Evolutionary conservation across 2,888 invertebrate species (phyloP), one percentile per base, ranked within the genome.

Genomic region (Linnaemya vulpina): DNA sequence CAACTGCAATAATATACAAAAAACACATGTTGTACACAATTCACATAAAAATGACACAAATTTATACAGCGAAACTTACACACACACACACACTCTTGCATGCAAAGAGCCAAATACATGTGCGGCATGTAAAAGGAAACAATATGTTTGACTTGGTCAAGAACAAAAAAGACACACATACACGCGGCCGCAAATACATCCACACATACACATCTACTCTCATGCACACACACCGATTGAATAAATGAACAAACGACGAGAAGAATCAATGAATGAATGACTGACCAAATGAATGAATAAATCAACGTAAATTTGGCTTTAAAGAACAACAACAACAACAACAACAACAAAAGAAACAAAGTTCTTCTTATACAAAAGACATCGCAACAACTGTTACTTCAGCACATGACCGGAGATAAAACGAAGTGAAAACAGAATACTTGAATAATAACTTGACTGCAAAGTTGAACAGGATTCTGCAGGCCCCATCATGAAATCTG

Each of bases 221-320:
- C 9, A 51, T n/a, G 20, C 35, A 65, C 3, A 55, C 55, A 58
- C 3, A 43, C 10, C 25, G 9, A 75, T 46, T 73, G 60, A 51
- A 78, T 73, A 22, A 67, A 67, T 35, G 65, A 62, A 67, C 58
- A 46, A 80, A 17, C 68, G 75, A 40, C 58, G 35, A 8, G 62
- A 40, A 22, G 43, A 74, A 62, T 67, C 55, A 76, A 68, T 77
- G 73, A 73, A 58, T 67, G 51, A 67, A 10, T 77, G 55, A 73
- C 13, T 77, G n/a, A 71, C 30, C 30, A 51, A 51, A 38, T 74
- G 83, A 70, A 62, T 76, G 76, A 77, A 71, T 77, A 77, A 68
- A 71, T 71, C 62, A 78, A 63, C 20, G 60, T 15, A 60, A 60
- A 73, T 60, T 46, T 60, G 30, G 20, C 35, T 73, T 73, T 46